These are phyloP conservation scores for Plectus sambesii DNA, from an alignment of 1,140 invertebrate species.

Conservation along the genomic window DNA sequence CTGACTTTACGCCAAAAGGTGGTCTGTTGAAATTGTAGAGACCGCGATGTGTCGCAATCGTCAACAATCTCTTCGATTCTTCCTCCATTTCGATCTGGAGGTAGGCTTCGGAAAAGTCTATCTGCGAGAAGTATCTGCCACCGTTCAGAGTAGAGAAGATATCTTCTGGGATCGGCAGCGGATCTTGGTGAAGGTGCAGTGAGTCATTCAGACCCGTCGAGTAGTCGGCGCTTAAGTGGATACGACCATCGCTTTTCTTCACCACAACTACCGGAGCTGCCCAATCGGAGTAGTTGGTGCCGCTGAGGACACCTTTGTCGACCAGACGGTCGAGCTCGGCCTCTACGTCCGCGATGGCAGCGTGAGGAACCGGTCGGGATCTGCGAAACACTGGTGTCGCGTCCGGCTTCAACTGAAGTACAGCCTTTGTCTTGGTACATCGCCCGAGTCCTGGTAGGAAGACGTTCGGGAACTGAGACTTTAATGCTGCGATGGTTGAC, in stretches of 20 bases:
- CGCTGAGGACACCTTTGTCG: conserved; percentile 38
- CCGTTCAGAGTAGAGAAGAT: conserved; percentile 1
- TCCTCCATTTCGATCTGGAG: background rate
- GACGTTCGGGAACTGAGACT: no score
- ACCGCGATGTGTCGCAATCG: conserved; percentile 31
- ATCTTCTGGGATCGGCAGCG: conserved; percentile 15
- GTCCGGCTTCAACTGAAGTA: conserved; percentile 5
- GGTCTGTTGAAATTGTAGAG: conserved; percentile 46
- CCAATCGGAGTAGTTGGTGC: conserved; percentile 45
- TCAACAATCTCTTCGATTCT: conserved; percentile 19
- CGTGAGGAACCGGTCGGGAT: conserved; percentile 10
- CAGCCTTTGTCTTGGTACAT: conserved; percentile 15
- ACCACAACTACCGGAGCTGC: conserved; percentile 48
- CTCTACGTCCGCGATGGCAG: conserved; percentile 1
- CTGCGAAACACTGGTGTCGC: conserved; percentile 15
- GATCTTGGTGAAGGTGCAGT: conserved; percentile 22
- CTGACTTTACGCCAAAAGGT: conserved; percentile 49
- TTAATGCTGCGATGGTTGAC: no score
- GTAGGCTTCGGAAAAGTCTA: conserved; percentile 4
- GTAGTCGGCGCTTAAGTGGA: conserved; percentile 47
- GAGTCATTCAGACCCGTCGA: conserved; percentile 34
- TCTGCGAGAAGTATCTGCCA: background rate
- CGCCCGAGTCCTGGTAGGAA: conserved; percentile 10
- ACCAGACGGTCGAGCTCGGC: conserved; percentile 22
- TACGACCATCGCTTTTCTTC: conserved; percentile 40